Conservation (phyloP, 2,888 invertebrate genomes). For the Tiphia femorata region DNA sequence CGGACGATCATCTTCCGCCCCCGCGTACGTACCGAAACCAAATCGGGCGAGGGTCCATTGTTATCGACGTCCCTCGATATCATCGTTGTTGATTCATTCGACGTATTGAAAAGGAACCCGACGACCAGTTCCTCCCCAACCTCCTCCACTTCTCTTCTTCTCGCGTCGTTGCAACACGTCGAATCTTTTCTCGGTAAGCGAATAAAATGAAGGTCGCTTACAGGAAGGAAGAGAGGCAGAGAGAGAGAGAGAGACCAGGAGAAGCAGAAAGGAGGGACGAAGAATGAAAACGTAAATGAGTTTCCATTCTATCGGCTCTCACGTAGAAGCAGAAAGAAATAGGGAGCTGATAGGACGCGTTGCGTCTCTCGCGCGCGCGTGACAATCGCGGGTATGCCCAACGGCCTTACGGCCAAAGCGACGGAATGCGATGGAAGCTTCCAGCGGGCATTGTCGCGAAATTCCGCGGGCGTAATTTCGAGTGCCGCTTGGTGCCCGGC, state of each 20-base stretch:
- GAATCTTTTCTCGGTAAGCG: neutral
- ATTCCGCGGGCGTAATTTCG: conserved; percentile 41
- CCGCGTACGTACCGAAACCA: conserved; percentile 23
- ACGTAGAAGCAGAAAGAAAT: conserved; percentile 5
- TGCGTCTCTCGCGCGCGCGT: too few relatives aligned
- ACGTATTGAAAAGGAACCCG: conserved; percentile 42
- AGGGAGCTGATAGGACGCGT: too few relatives aligned
- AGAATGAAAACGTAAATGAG: conserved; percentile 1
- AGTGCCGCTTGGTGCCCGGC: conserved; percentile 18
- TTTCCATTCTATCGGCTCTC: conserved; percentile 22
- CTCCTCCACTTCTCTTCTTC: too few relatives aligned
- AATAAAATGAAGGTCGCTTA: neutral
- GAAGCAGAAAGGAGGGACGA: neutral
- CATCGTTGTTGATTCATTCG: conserved; percentile 56
- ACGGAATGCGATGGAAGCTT: conserved; percentile 36
- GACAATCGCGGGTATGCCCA: conserved; percentile 13
- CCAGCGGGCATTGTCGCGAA: conserved; percentile 37
- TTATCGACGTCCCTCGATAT: conserved; percentile 44
- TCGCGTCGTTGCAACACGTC: too few relatives aligned
- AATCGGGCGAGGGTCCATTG: conserved; percentile 31
- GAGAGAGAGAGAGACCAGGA: neutral
- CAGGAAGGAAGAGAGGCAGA: neutral
- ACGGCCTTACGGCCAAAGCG: conserved; percentile 22
- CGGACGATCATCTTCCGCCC: conserved; percentile 6
- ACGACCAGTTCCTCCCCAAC: conserved; percentile 33